Conservation (phyloP, 30 jellyfish, hydroid and myxozoan species). For the Morbakka virulenta region DNA sequence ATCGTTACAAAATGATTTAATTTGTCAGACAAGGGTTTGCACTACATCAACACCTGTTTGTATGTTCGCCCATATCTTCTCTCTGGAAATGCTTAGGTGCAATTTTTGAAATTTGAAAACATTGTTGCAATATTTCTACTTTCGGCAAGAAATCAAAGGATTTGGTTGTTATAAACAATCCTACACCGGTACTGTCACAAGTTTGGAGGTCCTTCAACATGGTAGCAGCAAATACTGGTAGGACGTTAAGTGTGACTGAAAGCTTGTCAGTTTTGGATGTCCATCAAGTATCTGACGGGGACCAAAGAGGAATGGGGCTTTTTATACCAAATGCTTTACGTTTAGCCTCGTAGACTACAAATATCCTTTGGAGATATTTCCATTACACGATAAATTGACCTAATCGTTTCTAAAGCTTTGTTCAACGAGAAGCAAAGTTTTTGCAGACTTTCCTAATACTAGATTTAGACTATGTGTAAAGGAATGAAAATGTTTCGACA, state of each 20-base stretch:
- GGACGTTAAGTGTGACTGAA: constrained; percentile 2
- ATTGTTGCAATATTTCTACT: constrained; percentile 12
- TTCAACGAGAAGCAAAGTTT: neutral
- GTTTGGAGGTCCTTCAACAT: constrained; percentile 7
- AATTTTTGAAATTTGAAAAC: neutral
- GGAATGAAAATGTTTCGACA: constrained; percentile 15
- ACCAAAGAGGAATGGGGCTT: constrained; percentile 30
- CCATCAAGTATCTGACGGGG: constrained; percentile 46
- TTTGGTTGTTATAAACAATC: neutral
- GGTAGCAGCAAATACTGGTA: constrained; percentile 30
- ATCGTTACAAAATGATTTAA: no score
- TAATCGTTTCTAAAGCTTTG: constrained; percentile 27
- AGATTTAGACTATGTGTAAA: constrained; percentile 25
- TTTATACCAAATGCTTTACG: neutral
- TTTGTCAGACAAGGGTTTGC: no score
- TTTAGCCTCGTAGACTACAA: constrained; percentile 4
- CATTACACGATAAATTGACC: constrained; percentile 15
- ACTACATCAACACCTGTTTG: no score
- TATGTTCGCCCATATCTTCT: constrained; percentile 36
- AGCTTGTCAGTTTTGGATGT: constrained; percentile 31
- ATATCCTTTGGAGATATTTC: constrained; percentile 36
- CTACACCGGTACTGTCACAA: constrained; percentile 12
- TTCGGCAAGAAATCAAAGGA: constrained; percentile 30
- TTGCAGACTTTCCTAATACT: constrained; percentile 17
- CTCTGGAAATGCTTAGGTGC: constrained; percentile 24